These are phyloP conservation scores for Latrodectus geometricus DNA, from an alignment of 1,140 invertebrate genomes.

Conservation along the genomic window DNA sequence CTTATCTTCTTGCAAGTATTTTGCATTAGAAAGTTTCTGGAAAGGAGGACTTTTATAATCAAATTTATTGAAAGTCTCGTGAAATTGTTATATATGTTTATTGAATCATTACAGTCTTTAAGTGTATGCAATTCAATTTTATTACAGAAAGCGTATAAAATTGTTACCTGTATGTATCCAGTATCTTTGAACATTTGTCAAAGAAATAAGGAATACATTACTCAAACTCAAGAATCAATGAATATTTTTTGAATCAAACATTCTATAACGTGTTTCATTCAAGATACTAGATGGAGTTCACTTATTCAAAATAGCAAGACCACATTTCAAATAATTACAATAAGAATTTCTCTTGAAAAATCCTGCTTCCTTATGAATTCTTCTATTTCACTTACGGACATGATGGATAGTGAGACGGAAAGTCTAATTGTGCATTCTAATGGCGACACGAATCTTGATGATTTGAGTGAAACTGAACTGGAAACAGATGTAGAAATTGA, in stretches of 20 bases:
- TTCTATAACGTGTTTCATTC: neutral
- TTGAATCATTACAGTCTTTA: too few species aligned
- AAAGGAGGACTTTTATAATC: neutral
- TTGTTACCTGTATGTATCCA: too few species aligned
- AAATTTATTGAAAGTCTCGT: neutral
- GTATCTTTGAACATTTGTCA: too few species aligned
- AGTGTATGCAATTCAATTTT: too few species aligned
- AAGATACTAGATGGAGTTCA: neutral
- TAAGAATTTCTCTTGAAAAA: neutral
- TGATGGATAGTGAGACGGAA: slow-evolving; percentile 37
- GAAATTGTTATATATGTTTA: too few species aligned
- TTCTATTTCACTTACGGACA: neutral
- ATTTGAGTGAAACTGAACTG: slow-evolving; percentile 38
- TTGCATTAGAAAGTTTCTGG: neutral
- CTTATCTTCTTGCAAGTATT: neutral
- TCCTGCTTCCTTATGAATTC: neutral
- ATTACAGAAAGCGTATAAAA: too few species aligned
- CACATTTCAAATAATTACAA: neutral
- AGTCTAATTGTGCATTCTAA: slow-evolving; percentile 34
- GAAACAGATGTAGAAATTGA: slow-evolving; percentile 45
- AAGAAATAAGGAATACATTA: too few species aligned
- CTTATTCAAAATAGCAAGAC: neutral
- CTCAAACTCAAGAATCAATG: neutral
- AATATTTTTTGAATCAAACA: neutral
- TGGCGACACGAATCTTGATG: slow-evolving; percentile 24